Percentiles rank a stretch among this genome's conserved stretches.
Evolutionary conservation across 35 echinoderm and acorn worm species (phyloP).

Genomic region (Acanthaster planci): DNA sequence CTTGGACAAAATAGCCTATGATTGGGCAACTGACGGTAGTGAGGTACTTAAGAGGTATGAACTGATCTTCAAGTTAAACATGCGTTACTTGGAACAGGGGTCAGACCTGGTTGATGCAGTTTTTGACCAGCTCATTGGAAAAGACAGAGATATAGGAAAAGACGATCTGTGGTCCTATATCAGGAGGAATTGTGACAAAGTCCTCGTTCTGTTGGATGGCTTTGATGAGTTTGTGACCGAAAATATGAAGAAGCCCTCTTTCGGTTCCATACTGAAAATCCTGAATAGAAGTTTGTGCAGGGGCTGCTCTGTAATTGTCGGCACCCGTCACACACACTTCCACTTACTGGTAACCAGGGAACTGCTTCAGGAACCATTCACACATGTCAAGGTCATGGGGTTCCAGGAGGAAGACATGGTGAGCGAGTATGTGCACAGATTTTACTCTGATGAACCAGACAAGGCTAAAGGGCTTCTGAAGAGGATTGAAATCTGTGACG

Average conservation of each 20-base stretch:
- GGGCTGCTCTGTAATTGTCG: background rate
- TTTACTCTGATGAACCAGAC: background rate
- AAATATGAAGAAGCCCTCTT: background rate
- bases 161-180: background rate
- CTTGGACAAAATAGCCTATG: background rate
- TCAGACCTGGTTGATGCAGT: background rate
- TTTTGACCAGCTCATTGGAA: background rate
- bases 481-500: background rate
- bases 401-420: background rate
- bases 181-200: background rate
- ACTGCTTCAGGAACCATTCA: background rate
- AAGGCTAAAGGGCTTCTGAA: background rate
- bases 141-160: no score
- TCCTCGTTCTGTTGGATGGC: background rate
- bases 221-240: background rate
- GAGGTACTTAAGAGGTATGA: no score
- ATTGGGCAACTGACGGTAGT: no score
- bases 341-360: background rate
- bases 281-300: background rate
- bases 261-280: background rate
- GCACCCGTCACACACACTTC: background rate
- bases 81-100: no score
- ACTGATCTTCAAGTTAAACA: no score
- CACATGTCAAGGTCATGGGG: no score
- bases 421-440: background rate